Evolutionary conservation across 1,140 invertebrate genomes (phyloP), one percentile per base, ranked within the genome.

Genomic region (Scaptomyza montana): DNA sequence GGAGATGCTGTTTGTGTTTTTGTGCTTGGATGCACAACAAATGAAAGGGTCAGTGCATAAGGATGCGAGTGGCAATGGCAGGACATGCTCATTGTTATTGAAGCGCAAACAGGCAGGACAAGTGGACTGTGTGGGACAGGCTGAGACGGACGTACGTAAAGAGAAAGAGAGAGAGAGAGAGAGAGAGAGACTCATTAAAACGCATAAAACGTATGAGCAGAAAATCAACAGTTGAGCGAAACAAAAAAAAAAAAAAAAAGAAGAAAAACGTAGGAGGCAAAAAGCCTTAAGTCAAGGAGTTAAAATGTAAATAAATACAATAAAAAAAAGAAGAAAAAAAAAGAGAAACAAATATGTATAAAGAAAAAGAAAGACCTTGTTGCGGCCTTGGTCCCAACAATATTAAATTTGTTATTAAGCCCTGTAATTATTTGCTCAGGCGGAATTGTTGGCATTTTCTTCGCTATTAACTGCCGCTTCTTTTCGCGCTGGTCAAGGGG

Each of bases 401-500:
- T 82, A 86, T 86, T 86, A 87, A 86, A 86, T 86, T 86, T 86
- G 82, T 82, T 86, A 86, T 86, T 86, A 86, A 86, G 82, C 82
- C 70, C 70, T 70, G 82, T 86, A 87, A 86, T 86, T 86, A 86
- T 86, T 86, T 86, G 67, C 68, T 70, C 71, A 76, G 66, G 59
- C 75, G 75, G 68, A 86, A 87, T 68, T 78, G 82, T 78, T 82
- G 77, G 68, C 78, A 82, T 70, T 73, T 81, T 68, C 63, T 59
- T 33, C 54, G 66, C 60, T 74, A 70, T 74, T 74, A 70, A 73
- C 75, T 54, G 62, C 36, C 36, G 61, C 50, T 55, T 50, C 66
- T 62, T 28, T 49, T 62, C 4, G 39, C 12, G 28, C 10, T 19
- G 28, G 21, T 28, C 2, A n/a, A 4, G 25, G 2, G 25, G 39